Conservation (phyloP, 2,888 invertebrate species). For the Drosophila mettleri region DNA sequence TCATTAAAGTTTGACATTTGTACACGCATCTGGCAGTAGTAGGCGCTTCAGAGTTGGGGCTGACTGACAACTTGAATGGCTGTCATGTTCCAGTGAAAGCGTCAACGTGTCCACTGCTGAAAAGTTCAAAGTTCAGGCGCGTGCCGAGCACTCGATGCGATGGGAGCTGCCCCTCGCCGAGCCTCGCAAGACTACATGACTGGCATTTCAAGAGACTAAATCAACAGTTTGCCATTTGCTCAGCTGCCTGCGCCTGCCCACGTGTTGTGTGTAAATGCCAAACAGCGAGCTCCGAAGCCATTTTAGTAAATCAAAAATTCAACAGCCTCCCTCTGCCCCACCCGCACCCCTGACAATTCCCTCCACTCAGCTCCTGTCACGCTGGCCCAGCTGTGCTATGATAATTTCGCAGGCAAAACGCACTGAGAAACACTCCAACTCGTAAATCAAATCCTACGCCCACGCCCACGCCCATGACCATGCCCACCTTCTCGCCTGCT, state of each 20-base stretch:
- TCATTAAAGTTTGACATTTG: background rate
- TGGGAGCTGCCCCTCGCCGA: no score
- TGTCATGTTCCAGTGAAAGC: conserved; percentile 3
- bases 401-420: conserved; percentile 56
- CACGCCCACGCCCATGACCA: background rate
- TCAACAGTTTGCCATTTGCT: conserved; percentile 75
- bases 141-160: conserved; percentile 37
- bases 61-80: conserved; percentile 1
- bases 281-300: conserved; percentile 27
- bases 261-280: conserved; percentile 45
- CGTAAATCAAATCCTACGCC: conserved; percentile 53
- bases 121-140: conserved; percentile 74
- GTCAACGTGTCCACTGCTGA: conserved; percentile 16
- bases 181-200: conserved; percentile 46
- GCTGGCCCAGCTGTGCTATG: conserved; percentile 38
- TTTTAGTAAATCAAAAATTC: conserved; percentile 34
- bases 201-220: conserved; percentile 59
- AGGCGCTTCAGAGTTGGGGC: background rate
- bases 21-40: background rate
- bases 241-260: conserved; percentile 15
- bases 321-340: background rate
- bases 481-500: background rate
- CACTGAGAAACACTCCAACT: conserved; percentile 60
- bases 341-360: no score
- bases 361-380: conserved; percentile 15